Percentiles rank a stretch among this genome's conserved stretches.
Evolutionary conservation across 53 echinoderm and acorn worm genomes (phyloP).

Genomic region (Stichopus horrens): DNA sequence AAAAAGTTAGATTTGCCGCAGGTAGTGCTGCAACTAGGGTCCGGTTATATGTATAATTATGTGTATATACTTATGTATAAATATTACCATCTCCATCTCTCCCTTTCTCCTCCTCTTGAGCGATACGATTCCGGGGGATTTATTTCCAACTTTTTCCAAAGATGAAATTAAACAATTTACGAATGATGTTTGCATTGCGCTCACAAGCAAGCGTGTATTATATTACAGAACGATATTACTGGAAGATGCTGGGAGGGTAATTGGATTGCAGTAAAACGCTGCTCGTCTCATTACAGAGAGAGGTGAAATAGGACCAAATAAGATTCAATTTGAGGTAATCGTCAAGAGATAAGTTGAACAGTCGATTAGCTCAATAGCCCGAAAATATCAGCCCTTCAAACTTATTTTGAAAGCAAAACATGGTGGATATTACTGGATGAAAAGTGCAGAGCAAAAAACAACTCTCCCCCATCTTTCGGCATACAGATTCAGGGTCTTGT

Average conservation of each 20-base stretch:
- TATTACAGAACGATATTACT: slow-evolving; percentile 15
- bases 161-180: slow-evolving; percentile 38
- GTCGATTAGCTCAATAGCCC: slow-evolving; percentile 18
- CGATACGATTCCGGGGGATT: neutral
- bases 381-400: slow-evolving; percentile 35
- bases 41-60: neutral
- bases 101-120: neutral
- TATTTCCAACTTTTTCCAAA: neutral
- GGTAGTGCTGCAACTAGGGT: neutral
- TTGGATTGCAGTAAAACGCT: slow-evolving; percentile 32
- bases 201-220: slow-evolving; percentile 10
- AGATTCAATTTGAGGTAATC: slow-evolving; percentile 35
- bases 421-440: neutral
- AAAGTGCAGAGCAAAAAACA: slow-evolving; percentile 10
- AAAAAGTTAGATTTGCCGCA: neutral
- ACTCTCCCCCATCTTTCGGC: too few relatives aligned
- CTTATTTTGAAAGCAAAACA: neutral
- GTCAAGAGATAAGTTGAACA: slow-evolving; percentile 28
- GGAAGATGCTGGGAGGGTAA: neutral
- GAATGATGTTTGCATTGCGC: slow-evolving; percentile 37
- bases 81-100: too few relatives aligned
- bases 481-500: too few relatives aligned
- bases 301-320: slow-evolving; percentile 11
- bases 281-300: slow-evolving; percentile 20
- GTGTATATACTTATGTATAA: too few relatives aligned